Conservation (phyloP, 2,113 vertebrate genomes). For the Mixornis gularis region DNA sequence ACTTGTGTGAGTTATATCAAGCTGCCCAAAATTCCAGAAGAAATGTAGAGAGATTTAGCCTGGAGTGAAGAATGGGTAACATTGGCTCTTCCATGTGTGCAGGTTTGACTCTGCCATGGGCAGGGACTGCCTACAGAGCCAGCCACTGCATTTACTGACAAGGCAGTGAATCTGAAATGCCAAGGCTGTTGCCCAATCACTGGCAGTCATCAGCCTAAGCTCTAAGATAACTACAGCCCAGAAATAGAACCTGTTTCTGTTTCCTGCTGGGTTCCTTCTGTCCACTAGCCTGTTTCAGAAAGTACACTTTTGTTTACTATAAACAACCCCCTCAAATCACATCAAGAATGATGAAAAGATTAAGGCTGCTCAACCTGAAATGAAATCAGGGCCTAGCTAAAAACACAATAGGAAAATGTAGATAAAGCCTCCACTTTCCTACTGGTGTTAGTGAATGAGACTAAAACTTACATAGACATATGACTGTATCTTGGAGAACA, state of each 20-base stretch:
- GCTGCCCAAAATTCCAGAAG: neutral
- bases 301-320: neutral
- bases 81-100: fast-evolving
- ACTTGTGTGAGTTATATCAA: neutral
- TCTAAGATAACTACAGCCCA: neutral
- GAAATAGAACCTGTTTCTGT: neutral
- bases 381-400: neutral
- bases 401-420: neutral
- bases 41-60: fast-evolving
- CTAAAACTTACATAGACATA: neutral
- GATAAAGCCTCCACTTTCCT: neutral
- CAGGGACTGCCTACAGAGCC: neutral
- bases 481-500: neutral
- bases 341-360: neutral
- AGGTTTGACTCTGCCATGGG: neutral
- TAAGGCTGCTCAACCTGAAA: neutral
- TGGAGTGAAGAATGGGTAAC: neutral
- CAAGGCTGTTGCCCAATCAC: neutral
- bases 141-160: neutral
- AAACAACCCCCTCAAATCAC: neutral
- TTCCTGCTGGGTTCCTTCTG: neutral
- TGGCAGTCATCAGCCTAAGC: neutral
- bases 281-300: neutral
- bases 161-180: neutral
- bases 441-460: neutral